These are phyloP conservation scores for Poeciliopsis turrubarensis DNA, from an alignment of 2,113 vertebrate genomes.

Conservation along the genomic window DNA sequence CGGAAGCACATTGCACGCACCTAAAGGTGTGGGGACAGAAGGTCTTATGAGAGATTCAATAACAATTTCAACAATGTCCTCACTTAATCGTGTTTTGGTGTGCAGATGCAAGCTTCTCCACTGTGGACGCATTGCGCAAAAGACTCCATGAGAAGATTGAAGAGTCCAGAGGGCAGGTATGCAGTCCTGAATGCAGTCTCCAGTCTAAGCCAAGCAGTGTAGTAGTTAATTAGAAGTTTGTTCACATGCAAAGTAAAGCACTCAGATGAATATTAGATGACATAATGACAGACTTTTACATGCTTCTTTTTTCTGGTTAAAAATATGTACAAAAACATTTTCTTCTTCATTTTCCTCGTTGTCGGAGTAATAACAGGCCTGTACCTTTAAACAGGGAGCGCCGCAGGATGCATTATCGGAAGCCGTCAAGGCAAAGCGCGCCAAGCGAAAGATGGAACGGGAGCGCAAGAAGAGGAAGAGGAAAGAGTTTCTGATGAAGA, in stretches of 20 bases:
- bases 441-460: conserved; percentile 87
- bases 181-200: neutral
- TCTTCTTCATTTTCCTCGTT: neutral
- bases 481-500: conserved; percentile 85
- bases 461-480: conserved; percentile 92
- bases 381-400: conserved; percentile 70
- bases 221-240: neutral
- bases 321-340: neutral
- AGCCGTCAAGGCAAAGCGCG: conserved; percentile 82
- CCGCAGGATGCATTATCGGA: conserved; percentile 77
- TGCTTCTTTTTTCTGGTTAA: no score
- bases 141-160: conserved; percentile 92
- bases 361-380: neutral
- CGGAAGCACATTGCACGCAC: conserved; percentile 1
- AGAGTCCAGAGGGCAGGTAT: conserved; percentile 87
- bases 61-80: neutral
- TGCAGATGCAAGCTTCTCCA: conserved; percentile 70
- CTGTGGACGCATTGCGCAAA: conserved; percentile 87
- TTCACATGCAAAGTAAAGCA: neutral
- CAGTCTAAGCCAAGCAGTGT: neutral
- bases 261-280: no score
- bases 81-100: neutral
- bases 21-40: conserved; percentile 51
- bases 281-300: no score
- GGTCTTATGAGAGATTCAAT: neutral